Evolutionary conservation across 2,113 vertebrate genomes (phyloP).

Genomic region (Alligator sinensis): DNA sequence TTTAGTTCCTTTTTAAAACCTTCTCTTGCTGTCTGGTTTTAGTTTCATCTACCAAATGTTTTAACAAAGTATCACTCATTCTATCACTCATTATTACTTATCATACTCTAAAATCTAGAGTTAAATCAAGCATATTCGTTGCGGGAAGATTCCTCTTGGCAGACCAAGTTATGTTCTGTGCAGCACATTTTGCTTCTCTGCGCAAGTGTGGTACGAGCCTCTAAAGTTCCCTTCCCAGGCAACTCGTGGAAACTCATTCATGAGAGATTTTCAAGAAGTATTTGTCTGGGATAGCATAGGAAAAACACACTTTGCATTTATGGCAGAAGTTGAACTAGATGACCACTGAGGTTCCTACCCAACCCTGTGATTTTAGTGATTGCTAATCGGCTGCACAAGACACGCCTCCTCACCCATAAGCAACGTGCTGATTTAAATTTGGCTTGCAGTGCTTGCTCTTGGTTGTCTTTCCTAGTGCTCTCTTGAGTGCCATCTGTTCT

Average conservation of each 20-base stretch:
- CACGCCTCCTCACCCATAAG: fast-evolving
- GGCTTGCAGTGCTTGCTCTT: fast-evolving
- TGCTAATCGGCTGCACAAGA: not conserved
- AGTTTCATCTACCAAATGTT: not conserved
- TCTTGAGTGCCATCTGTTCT: not conserved
- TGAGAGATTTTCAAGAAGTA: no score
- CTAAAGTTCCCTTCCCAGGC: no score
- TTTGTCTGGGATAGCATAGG: no score
- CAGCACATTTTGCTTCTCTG: not conserved
- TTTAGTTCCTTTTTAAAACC: not conserved
- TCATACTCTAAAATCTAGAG: not conserved
- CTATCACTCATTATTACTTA: not conserved
- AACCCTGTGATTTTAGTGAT: not conserved
- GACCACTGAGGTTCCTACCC: no score
- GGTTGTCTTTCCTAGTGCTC: not conserved
- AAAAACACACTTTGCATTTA: no score
- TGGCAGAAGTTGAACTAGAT: no score
- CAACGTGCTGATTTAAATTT: not conserved
- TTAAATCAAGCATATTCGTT: fast-evolving
- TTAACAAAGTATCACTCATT: not conserved
- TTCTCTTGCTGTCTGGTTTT: not conserved
- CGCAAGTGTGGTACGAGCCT: not conserved
- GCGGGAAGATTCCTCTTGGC: not conserved
- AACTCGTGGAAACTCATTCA: no score
- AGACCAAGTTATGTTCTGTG: not conserved